Evolutionary conservation across 2,113 vertebrate genomes (phyloP).

Genomic region (Athene cunicularia): DNA sequence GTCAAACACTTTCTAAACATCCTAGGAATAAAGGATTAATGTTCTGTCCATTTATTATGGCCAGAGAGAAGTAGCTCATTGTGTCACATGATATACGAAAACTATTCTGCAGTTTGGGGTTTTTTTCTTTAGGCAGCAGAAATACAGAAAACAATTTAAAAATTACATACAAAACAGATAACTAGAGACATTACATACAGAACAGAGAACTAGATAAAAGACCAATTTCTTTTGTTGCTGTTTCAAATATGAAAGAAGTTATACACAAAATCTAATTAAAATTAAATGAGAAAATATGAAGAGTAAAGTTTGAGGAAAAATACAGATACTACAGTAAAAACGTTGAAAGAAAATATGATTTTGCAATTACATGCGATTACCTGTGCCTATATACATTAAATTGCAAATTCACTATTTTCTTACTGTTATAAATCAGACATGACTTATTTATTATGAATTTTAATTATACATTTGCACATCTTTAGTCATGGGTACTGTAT

Average conservation of each 20-base stretch:
- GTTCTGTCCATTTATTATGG: neutral
- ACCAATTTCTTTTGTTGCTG: neutral
- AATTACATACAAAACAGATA: neutral
- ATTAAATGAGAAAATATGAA: conserved; percentile 3
- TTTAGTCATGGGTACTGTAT: neutral
- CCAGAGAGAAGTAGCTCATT: neutral
- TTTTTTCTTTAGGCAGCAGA: neutral
- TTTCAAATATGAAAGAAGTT: neutral
- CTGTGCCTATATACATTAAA: neutral
- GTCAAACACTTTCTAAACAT: neutral
- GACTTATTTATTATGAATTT: conserved; percentile 1
- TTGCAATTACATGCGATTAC: neutral
- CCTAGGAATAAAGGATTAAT: neutral
- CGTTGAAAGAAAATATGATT: neutral
- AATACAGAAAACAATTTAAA: neutral
- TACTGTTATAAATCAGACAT: neutral
- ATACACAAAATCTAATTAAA: neutral
- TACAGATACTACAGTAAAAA: neutral
- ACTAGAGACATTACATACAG: neutral
- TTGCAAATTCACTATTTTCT: neutral
- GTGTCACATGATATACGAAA: neutral
- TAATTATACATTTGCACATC: conserved; percentile 16
- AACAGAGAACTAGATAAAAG: neutral
- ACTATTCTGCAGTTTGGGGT: neutral
- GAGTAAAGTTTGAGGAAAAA: neutral